phyloP scores from a whole-genome alignment of 2,888 invertebrate species.

The Dione vanillae region DNA sequence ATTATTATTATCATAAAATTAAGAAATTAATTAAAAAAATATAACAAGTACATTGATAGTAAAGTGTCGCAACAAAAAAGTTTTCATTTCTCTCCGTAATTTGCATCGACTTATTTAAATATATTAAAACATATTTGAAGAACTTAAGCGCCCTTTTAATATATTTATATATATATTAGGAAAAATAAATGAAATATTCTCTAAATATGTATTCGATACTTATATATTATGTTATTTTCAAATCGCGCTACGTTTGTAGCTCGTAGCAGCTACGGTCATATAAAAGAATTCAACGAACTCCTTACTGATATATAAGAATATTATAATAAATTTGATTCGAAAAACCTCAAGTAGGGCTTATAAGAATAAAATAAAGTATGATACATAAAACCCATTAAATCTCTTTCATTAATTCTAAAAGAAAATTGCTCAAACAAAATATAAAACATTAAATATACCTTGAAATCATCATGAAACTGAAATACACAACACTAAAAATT shows the following conservation, averaged over 20 bases:
- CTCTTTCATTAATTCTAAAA: not conserved
- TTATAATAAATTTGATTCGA: not conserved
- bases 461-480: slow-evolving; percentile 60
- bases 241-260: slow-evolving; percentile 49
- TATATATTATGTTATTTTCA: not conserved
- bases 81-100: too few relatives aligned
- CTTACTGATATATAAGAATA: not conserved
- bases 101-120: too few relatives aligned
- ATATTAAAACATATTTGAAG: too few relatives aligned
- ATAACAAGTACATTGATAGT: too few relatives aligned
- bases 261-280: slow-evolving; percentile 55
- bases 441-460: slow-evolving; percentile 55
- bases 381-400: too few relatives aligned
- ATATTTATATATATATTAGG: too few relatives aligned
- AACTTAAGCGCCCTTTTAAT: too few relatives aligned
- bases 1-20: too few relatives aligned
- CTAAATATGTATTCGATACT: not conserved
- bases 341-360: not conserved
- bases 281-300: slow-evolving; percentile 53
- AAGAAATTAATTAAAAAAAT: too few relatives aligned
- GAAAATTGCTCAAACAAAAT: not conserved
- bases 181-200: too few relatives aligned
- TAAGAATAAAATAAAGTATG: too few relatives aligned
- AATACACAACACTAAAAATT: slow-evolving; percentile 51
- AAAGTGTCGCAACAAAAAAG: too few relatives aligned